Conservation (phyloP, 1,140 invertebrate genomes). For the Aphidius gifuensis region DNA sequence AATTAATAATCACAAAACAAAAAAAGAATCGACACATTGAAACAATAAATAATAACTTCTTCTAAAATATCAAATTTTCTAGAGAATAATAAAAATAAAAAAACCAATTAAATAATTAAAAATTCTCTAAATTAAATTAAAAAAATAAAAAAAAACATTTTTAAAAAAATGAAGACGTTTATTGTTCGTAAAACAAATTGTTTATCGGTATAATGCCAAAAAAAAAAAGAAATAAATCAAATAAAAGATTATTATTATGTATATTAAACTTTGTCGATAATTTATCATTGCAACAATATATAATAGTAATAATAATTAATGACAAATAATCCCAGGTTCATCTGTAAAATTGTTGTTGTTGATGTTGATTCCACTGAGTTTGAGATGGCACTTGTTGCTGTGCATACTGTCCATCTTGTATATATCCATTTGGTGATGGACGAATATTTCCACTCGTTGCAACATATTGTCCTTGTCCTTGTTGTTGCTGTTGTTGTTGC, state of each 20-base stretch:
- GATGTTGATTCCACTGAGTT: constrained; percentile 48
- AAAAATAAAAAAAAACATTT: constrained; percentile 2
- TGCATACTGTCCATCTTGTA: constrained; percentile 50
- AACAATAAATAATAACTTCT: too few relatives aligned
- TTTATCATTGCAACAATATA: not conserved
- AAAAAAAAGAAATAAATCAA: too few relatives aligned
- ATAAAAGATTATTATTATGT: constrained; percentile 7
- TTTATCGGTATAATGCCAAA: too few relatives aligned
- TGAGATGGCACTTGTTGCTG: constrained; percentile 49
- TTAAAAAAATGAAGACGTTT: not conserved
- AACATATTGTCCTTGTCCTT: constrained; percentile 38
- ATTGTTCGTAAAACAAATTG: too few relatives aligned
- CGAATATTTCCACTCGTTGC: constrained; percentile 40
- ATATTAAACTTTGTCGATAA: constrained; percentile 6
- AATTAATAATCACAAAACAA: too few relatives aligned
- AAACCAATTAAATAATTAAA: too few relatives aligned
- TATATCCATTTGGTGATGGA: constrained; percentile 45
- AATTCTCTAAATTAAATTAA: too few relatives aligned
- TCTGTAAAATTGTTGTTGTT: constrained; percentile 62
- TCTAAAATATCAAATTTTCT: too few relatives aligned
- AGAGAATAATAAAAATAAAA: too few relatives aligned
- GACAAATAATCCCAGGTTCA: constrained; percentile 26
- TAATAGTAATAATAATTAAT: not conserved
- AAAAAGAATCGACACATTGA: too few relatives aligned
- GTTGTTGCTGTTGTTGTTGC: constrained; percentile 37